phyloP scores from a whole-genome alignment of 2,888 invertebrate species.

The Scaptodrosophila latifasciaeformis region DNA sequence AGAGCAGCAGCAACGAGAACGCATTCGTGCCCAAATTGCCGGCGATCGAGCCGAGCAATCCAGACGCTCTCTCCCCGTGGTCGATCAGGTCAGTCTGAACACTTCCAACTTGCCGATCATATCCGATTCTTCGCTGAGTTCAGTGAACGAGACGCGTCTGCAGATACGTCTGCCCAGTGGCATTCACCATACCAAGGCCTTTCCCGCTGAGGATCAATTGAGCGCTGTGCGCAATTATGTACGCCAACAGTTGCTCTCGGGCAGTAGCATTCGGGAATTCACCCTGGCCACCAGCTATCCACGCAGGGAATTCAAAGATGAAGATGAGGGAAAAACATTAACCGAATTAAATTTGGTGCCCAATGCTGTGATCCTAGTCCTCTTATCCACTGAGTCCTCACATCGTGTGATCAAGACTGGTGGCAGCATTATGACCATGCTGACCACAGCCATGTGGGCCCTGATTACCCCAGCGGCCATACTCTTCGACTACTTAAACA shows the following conservation, averaged over 20 bases:
- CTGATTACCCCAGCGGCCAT: conserved; percentile 69
- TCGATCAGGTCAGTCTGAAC: conserved; percentile 35
- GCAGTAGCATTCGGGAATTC: conserved; percentile 76
- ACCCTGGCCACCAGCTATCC: conserved; percentile 95
- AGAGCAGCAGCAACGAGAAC: conserved; percentile 88
- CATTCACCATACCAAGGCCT: conserved; percentile 82
- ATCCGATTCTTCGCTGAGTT: conserved; percentile 45
- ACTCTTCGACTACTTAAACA: conserved; percentile 63
- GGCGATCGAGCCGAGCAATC: conserved; percentile 86
- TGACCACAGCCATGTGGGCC: conserved; percentile 70
- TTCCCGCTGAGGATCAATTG: conserved; percentile 90
- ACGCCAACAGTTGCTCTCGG: conserved; percentile 60
- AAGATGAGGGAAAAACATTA: conserved; percentile 92
- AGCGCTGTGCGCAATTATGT: conserved; percentile 93
- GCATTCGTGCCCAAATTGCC: conserved; percentile 92
- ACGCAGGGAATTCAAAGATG: conserved; percentile 87
- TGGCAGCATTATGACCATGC: conserved; percentile 60
- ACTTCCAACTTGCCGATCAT: conserved; percentile 64
- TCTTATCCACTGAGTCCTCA: conserved; percentile 29
- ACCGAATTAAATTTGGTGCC: conserved; percentile 89
- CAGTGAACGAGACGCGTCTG: conserved; percentile 78
- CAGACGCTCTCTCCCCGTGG: conserved; percentile 79
- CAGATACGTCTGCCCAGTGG: conserved; percentile 89
- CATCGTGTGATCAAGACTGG: conserved; percentile 47
- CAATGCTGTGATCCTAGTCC: conserved; percentile 47